Percentiles rank a stretch among this genome's conserved stretches.
These are phyloP conservation scores for Cnemophilus loriae DNA, from an alignment of 2,113 vertebrate species.

Conservation along the genomic window DNA sequence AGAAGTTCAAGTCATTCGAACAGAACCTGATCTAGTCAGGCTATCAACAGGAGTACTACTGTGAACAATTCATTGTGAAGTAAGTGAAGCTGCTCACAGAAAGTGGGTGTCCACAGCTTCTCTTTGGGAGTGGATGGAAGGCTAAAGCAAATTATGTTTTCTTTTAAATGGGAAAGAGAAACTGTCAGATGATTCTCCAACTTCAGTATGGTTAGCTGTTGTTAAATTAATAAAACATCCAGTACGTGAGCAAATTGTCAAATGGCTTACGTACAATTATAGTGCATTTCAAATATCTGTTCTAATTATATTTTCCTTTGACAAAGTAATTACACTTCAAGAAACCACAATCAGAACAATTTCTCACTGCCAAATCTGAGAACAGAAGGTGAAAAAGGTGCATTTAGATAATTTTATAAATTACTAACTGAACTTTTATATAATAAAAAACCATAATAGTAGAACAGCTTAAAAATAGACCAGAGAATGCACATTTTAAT, in stretches of 20 bases:
- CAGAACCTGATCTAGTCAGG: not conserved
- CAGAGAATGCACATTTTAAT: constrained; percentile 64
- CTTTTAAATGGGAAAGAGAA: constrained; percentile 43
- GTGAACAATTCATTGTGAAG: not conserved
- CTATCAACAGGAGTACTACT: not conserved
- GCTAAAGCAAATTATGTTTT: constrained; percentile 37
- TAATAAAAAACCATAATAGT: constrained; percentile 51
- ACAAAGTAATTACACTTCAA: constrained; percentile 77
- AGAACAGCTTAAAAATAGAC: constrained; percentile 70
- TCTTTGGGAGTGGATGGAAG: constrained; percentile 30
- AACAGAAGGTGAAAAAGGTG: constrained; percentile 75
- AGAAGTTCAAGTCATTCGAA: constrained; percentile 22
- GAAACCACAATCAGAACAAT: constrained; percentile 68
- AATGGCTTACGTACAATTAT: constrained; percentile 70
- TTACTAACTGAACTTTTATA: constrained; percentile 62
- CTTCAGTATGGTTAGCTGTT: constrained; percentile 58
- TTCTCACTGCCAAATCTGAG: constrained; percentile 72
- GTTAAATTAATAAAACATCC: constrained; percentile 72
- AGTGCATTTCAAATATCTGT: constrained; percentile 72
- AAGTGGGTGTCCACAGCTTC: not conserved
- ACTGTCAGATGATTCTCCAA: constrained; percentile 49
- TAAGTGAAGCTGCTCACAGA: not conserved
- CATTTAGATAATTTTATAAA: constrained; percentile 72
- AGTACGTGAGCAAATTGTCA: constrained; percentile 70
- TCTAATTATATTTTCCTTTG: constrained; percentile 79